Base-by-base conservation (phyloP, 2,888 invertebrate species). In the Plebejus argus region DNA sequence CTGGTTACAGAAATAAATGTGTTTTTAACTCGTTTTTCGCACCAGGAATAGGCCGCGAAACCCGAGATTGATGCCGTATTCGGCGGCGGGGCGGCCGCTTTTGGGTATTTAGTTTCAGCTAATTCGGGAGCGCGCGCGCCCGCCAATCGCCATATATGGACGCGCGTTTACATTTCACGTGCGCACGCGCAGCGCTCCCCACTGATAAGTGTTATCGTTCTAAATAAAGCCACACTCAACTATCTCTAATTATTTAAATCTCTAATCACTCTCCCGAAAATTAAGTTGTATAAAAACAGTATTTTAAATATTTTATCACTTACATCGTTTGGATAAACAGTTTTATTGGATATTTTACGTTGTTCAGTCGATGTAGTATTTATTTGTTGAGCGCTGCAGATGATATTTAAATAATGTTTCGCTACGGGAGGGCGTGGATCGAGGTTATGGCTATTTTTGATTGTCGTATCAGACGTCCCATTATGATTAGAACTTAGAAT, bases 11-110 rank as follows among this genome's bases (percentile, higher is more conserved):
- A 94, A 94, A 93, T 93, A 93, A 93, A 92, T 91, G 87, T 86
- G 90, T 91, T 92, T 92, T 93, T 93, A 74, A 93, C 91, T 91
- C 91, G 91, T 92, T 93, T 92, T 86, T 86, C 86, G 83, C 85
- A 86, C 84, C 91, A 88, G 89, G 91, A 90, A 90, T 89, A 88
- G 91, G 86, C 87, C 83, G 87, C 89, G 81, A 90, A 93, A 94
- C 90, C 88, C 89, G 93, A 93, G 93, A 93, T 92, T 91, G 89
- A 86, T 93, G 89, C 93, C 93, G 89, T 92, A 92, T 93, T 92
- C 91, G 93, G 93, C 91, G 82, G 84, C 90, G 90, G 86, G 82
- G 84, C 86, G 84, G 86, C 86, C 90, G 86, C 86, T 88, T 92
- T 92, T 92, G 91, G 92, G 88, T 91, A 91, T 92, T 91, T 89